Base-by-base conservation (phyloP, 1,140 invertebrate species). In the Trichoplusia ni region DNA sequence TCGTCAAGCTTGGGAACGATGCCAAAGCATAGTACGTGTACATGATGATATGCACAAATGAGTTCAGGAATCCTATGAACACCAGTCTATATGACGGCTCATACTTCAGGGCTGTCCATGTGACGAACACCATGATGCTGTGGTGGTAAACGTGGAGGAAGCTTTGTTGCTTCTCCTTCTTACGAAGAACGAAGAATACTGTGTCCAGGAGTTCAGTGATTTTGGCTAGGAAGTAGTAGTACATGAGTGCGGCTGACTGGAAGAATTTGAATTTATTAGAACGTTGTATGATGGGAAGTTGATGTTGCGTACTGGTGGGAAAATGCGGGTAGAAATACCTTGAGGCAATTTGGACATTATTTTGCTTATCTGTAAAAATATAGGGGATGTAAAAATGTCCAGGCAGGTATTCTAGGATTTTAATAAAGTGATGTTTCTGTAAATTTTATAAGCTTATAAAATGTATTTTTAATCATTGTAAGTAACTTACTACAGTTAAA, bases 1-100 rank as follows among this genome's bases (percentile, higher is more conserved):
- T 95, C 77, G 95, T 94, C 72, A 96, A 92, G 9, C 92, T 83
- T 0, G 96, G 96, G 62, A 96, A 90, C 0, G 95, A 94, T 0
- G 96, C 91, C 0, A 97, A 85, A 77, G 95, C 92, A 77, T 97
- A 97, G 79, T 97, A 97, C 0, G 91, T 80, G 74, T 97, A 97
- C 95, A 97, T 96, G 23, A 96, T 82, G n/a, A 94, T 93, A 91
- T 89, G 92, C 2, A 96, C 91, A 85, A 94, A 92, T 6, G 93
- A 93, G 79, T 96, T 96, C 23, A 95, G 73, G 11, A 91, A 84
- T 0, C 90, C 91, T 18, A 92, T 81, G 9, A 92, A 79, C 6
- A 90, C 92, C 1, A 84, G 88, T 60, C 91, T 89, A 69, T 91
- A 91, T 60, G 83, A 90, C 54, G 91, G 83, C 11, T 91, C 71